Base-by-base conservation (phyloP, 2,888 invertebrate species). In the Andrena praecox region DNA sequence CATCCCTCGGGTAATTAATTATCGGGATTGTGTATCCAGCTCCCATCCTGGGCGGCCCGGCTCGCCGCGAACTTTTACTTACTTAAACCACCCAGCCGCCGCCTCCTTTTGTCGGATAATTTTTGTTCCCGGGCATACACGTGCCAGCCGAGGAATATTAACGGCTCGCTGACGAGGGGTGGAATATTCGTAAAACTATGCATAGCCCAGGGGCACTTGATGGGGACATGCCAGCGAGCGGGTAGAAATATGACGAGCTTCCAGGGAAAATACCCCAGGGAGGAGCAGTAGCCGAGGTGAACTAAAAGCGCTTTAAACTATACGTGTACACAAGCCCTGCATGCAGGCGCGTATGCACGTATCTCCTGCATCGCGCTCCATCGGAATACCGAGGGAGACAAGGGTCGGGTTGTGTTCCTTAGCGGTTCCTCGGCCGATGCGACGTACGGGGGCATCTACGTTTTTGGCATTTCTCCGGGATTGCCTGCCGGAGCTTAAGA, bases 111-210 rank as follows among this genome's bases (percentile, higher is more conserved):
- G 50, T 24, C 12, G 78, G 68, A 70, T 74, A 69, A 86, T 86
- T 86, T 86, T 86, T 80, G 84, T 84, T 80, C 76, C 66, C 54
- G 54, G 27, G 56, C 27, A 59, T 64, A 59, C 48, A 48, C 35
- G 66, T 48, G 35, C 67, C 60, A 42, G 35, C 12, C 59, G 48
- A 75, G 82, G 90, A 88, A 91, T 90, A 90, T 91, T 89, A 89
- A 88, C 89, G 88, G 87, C 77, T 83, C 84, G 80, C 78, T 88
- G 88, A 90, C 90, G 90, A 88, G 89, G 88, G 89, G 67, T 77
- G 87, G 91, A 91, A 92, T 92, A 91, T 92, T 92, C 91, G 91
- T 91, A 91, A 93, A 93, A 93, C 92, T 92, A 92, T 93, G 92
- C 91, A 89, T 89, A 82, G 87, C 91, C 88, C 87, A 86, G 81